Conservation (phyloP, 2,888 invertebrate species). For the Plutella xylostella region DNA sequence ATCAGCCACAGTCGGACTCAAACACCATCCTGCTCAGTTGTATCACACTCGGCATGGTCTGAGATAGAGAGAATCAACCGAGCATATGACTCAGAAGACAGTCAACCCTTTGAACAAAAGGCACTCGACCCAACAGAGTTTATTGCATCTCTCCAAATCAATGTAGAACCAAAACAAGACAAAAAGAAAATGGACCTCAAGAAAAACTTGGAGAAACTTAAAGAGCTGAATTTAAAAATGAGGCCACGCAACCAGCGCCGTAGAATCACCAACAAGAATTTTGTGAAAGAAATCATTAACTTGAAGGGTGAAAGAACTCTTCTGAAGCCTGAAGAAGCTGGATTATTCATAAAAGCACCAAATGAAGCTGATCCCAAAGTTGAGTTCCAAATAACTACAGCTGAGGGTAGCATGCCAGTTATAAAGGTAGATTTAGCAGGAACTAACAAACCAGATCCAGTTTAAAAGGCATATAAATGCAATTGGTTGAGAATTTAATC, state of each 20-base stretch:
- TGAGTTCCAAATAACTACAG: too few relatives aligned
- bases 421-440: constrained; percentile 30
- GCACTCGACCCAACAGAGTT: constrained; percentile 10
- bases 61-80: constrained; percentile 30
- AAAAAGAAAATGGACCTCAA: constrained; percentile 23
- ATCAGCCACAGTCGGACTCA: constrained; percentile 8
- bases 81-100: constrained; percentile 21
- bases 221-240: constrained; percentile 26
- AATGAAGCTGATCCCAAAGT: constrained; percentile 25
- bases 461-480: too few relatives aligned
- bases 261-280: constrained; percentile 34
- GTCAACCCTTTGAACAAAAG: constrained; percentile 1
- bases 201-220: constrained; percentile 28
- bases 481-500: too few relatives aligned
- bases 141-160: background rate
- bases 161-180: too few relatives aligned
- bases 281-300: constrained; percentile 34
- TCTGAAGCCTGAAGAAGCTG: constrained; percentile 33
- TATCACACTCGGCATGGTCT: constrained; percentile 29
- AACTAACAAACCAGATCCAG: too few relatives aligned
- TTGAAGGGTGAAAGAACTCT: constrained; percentile 34
- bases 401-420: constrained; percentile 22
- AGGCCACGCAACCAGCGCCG: constrained; percentile 6
- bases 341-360: constrained; percentile 18
- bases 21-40: constrained; percentile 18